Evolutionary conservation across 1,140 invertebrate species (phyloP), one percentile per base, ranked within the genome.

Genomic region (Caligus rogercresseyi): DNA sequence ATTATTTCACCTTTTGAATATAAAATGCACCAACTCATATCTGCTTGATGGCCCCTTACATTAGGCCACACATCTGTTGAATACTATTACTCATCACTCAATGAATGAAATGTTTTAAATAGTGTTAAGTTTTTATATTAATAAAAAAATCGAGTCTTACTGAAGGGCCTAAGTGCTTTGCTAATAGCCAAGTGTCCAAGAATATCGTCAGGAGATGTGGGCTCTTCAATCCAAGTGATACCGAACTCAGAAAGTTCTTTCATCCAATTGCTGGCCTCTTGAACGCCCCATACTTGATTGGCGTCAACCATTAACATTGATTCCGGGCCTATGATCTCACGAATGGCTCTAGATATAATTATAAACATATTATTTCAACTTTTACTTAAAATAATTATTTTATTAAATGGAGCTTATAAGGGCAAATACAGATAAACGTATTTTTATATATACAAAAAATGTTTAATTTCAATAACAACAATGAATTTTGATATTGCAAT

Each of bases 211-310:
- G 89, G 89, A 7, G 84, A 87, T 0, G 89, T 94, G 3, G 90
- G 90, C 69, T 94, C 90, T 74, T 94, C 89, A 66, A 94, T 92
- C 89, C 89, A 94, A 18, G 82, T 71, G 4, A 83, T 80, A 65
- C 86, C 83, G 67, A 83, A 86, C 21, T 81, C 74, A 0, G 80
- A 77, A 26, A 94, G 69, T 56, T 82, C 69, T 69, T 81, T 82
- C 82, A 91, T 87, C 87, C 87, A 91, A 3, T 81, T 78, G 56
- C 92, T 85, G 0, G 89, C 83, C 72, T 89, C 78, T 19, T 80
- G 69, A 1, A 92, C 84, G 65, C 87, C 86, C 89, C 89, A 94
- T 3, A 81, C 77, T 78, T 94, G 90, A 73, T 94, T 94, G 0
- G 89, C 88, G 73, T 94, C 90, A 1, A 91, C 78, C 86, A 92